Conservation (phyloP, 2,888 invertebrate genomes). For the Sturmia bella region DNA sequence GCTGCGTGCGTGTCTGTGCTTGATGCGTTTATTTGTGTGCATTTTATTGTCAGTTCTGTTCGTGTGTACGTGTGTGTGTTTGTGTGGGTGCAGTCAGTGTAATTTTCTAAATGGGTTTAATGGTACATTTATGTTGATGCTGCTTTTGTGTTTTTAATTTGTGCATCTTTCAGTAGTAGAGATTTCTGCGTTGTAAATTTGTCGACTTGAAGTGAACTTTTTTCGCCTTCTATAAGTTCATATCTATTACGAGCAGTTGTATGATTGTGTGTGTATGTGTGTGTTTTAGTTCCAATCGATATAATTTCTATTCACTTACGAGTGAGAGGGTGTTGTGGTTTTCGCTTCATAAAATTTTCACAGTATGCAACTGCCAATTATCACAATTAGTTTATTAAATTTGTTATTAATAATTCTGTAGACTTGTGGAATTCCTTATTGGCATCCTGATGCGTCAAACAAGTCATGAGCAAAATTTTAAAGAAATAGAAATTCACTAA, state of each 20-base stretch:
- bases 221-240: not conserved
- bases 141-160: not conserved
- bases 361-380: constrained; percentile 40
- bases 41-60: constrained; percentile 27
- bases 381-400: constrained; percentile 46
- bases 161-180: constrained; percentile 19
- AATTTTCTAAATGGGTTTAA: constrained; percentile 59
- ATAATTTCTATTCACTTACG: constrained; percentile 23
- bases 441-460: not conserved
- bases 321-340: constrained; percentile 2
- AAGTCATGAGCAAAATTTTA: no score
- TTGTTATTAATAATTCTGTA: constrained; percentile 35
- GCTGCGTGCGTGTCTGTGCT: not conserved
- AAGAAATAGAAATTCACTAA: no score
- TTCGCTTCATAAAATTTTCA: constrained; percentile 45
- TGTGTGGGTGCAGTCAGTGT: not conserved
- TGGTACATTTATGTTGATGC: constrained; percentile 39
- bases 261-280: not conserved
- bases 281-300: not conserved
- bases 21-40: constrained; percentile 15
- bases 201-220: constrained; percentile 41
- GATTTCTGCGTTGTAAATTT: constrained; percentile 43
- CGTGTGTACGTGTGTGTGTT: not conserved
- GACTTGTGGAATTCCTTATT: constrained; percentile 6
- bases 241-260: not conserved